Conservation (phyloP, 53 echinoderm and acorn worm genomes). For the Zoroaster sp. region DNA sequence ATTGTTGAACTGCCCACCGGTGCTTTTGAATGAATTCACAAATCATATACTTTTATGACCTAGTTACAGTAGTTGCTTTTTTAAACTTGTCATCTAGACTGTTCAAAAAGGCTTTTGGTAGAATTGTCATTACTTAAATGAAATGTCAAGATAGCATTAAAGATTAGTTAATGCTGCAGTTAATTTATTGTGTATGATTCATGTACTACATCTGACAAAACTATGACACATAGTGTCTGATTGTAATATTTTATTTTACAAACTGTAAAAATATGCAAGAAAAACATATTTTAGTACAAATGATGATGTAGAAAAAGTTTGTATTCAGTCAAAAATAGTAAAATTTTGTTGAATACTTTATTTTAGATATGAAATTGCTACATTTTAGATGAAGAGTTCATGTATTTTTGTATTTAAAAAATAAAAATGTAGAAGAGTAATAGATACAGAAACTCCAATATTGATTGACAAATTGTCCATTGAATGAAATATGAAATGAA, state of each 20-base stretch:
- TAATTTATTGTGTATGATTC: not conserved
- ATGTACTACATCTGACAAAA: not conserved
- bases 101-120: not conserved
- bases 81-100: not conserved
- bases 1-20: not conserved
- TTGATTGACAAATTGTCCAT: not conserved
- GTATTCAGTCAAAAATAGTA: constrained; percentile 29
- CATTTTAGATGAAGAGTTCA: constrained; percentile 16
- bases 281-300: too few species aligned
- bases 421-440: not conserved
- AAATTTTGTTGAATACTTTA: not conserved
- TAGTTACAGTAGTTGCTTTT: too few species aligned
- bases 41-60: not conserved
- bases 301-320: not conserved
- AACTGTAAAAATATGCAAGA: constrained; percentile 1
- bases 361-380: constrained; percentile 37
- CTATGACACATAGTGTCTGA: not conserved
- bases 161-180: not conserved
- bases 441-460: not conserved
- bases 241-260: not conserved
- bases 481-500: constrained; percentile 13
- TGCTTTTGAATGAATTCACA: not conserved
- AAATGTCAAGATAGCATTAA: not conserved
- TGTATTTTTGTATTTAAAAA: constrained; percentile 40
- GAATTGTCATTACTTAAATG: not conserved